These are phyloP conservation scores for Furnarius figulus DNA, from an alignment of 2,113 vertebrate species.

Conservation along the genomic window DNA sequence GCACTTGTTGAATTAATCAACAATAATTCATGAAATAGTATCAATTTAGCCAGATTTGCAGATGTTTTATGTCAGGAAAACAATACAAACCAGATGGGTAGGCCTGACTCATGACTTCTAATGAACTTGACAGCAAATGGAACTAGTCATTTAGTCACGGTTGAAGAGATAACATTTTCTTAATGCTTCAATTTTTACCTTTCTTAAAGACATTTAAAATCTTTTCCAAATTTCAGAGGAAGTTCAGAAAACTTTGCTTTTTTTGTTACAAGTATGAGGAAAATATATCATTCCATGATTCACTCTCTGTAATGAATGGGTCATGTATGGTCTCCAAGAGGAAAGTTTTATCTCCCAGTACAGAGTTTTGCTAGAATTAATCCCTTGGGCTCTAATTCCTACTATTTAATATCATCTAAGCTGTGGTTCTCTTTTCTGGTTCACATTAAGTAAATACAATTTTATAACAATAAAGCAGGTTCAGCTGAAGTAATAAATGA, in stretches of 20 bases:
- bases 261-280: neutral
- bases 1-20: neutral
- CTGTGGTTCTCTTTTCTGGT: neutral
- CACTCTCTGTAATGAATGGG: neutral
- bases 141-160: neutral
- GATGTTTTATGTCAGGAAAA: neutral
- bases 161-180: neutral
- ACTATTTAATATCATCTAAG: neutral
- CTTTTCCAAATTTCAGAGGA: neutral
- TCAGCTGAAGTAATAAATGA: neutral
- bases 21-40: neutral
- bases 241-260: neutral
- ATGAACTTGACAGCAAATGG: neutral
- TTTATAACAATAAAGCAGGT: neutral
- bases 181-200: neutral
- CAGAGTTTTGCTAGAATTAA: neutral
- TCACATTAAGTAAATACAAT: constrained; percentile 10
- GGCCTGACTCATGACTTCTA: neutral
- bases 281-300: neutral
- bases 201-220: neutral
- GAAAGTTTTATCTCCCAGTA: neutral
- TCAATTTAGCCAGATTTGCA: neutral
- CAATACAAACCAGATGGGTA: neutral
- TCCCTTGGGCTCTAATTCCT: neutral
- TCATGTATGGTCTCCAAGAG: neutral